Evolutionary conservation across 2,797 vertebrate species (phyloP).

Genomic region (Coracias cyanogaster): DNA sequence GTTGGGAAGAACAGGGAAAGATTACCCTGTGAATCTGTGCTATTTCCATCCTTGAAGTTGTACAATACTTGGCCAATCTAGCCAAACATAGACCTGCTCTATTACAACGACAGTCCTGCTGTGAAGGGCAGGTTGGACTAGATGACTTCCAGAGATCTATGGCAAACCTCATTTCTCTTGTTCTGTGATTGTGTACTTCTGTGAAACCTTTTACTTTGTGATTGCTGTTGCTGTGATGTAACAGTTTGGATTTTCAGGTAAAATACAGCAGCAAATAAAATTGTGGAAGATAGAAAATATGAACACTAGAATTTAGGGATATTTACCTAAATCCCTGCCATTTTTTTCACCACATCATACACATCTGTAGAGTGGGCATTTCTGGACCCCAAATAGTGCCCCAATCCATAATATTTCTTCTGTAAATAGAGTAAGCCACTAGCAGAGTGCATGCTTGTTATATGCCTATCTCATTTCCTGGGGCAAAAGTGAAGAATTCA

Average conservation of each 20-base stretch:
- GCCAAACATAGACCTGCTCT: background rate
- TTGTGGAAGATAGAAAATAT: background rate
- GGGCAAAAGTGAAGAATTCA: background rate
- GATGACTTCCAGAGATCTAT: background rate
- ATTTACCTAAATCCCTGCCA: background rate
- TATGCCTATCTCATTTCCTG: background rate
- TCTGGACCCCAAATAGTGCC: background rate
- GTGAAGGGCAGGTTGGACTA: background rate
- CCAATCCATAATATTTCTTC: background rate
- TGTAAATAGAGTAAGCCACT: background rate
- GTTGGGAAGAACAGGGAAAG: background rate
- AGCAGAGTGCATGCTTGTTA: background rate
- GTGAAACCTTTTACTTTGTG: background rate
- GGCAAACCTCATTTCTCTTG: background rate
- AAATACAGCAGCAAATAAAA: background rate
- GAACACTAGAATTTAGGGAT: background rate
- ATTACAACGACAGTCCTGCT: background rate
- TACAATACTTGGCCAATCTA: background rate
- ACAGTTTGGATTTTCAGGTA: background rate
- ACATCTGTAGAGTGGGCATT: background rate
- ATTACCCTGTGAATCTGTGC: background rate
- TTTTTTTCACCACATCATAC: background rate
- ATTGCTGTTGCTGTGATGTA: background rate
- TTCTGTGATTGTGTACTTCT: background rate
- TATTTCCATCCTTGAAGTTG: fast-evolving